Conservation (phyloP, 2,888 invertebrate genomes). For the Margaritifera margaritifera region DNA sequence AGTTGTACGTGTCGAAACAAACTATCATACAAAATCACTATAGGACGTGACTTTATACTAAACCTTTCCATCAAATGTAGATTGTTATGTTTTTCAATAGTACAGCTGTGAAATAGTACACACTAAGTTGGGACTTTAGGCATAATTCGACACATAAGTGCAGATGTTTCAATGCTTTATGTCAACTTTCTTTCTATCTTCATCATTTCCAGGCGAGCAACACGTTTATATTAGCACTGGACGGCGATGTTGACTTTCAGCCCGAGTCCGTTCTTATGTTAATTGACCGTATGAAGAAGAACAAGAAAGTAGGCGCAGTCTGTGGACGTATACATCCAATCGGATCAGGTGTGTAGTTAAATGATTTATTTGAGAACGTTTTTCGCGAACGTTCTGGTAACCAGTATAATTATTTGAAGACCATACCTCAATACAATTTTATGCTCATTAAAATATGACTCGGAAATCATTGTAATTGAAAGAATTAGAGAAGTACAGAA, state of each 20-base stretch:
- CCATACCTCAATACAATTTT: too few relatives aligned
- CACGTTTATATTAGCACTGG: slow-evolving; percentile 92
- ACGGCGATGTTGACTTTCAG: slow-evolving; percentile 94
- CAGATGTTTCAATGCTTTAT: background rate
- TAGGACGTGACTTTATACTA: too few relatives aligned
- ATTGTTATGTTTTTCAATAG: slow-evolving; percentile 81
- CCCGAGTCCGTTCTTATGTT: slow-evolving; percentile 93
- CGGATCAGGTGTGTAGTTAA: slow-evolving; percentile 77
- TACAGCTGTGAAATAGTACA: slow-evolving; percentile 76
- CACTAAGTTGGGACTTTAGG: too few relatives aligned
- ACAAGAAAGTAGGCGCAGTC: slow-evolving; percentile 94
- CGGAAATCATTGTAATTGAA: background rate
- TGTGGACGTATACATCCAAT: slow-evolving; percentile 99
- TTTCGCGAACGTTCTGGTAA: too few relatives aligned
- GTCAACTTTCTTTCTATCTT: background rate
- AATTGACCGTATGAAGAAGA: slow-evolving; percentile 98
- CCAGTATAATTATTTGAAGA: too few relatives aligned
- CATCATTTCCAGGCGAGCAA: slow-evolving; percentile 81
- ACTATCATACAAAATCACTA: too few relatives aligned
- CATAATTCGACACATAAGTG: too few relatives aligned
- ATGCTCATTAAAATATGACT: background rate
- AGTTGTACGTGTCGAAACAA: too few relatives aligned
- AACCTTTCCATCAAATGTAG: too few relatives aligned
- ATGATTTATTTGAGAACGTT: too few relatives aligned
- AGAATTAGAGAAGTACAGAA: background rate